Conservation (phyloP, 2,113 vertebrate species). For the Actenoides lindsayi region DNA sequence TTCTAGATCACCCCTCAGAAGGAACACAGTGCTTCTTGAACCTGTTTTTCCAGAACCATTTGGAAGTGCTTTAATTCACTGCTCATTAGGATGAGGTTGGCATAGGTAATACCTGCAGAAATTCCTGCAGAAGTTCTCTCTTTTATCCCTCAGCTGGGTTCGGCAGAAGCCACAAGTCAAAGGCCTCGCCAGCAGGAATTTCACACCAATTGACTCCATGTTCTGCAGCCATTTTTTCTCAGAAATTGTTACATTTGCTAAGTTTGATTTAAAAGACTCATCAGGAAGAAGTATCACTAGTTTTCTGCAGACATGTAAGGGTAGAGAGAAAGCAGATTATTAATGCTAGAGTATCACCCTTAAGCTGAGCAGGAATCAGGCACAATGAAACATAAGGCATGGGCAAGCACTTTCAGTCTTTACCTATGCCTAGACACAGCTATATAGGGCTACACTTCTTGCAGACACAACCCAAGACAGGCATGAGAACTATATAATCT, state of each 20-base stretch:
- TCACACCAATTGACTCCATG: background rate
- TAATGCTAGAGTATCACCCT: background rate
- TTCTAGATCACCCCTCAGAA: background rate
- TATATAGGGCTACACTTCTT: background rate
- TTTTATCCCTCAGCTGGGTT: background rate
- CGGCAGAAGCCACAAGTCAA: background rate
- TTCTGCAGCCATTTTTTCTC: background rate
- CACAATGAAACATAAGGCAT: background rate
- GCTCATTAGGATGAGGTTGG: background rate
- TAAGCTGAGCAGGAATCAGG: background rate
- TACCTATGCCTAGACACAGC: background rate
- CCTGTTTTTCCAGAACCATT: background rate
- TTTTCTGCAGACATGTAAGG: background rate
- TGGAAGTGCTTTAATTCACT: background rate
- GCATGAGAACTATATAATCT: background rate
- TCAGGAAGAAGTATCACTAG: fast-evolving
- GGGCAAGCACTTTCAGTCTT: background rate
- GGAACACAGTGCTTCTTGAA: background rate
- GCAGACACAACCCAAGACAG: background rate
- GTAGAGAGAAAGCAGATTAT: background rate
- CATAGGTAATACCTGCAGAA: background rate
- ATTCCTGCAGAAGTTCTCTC: background rate
- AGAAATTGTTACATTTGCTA: background rate
- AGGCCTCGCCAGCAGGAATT: background rate
- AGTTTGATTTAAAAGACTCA: background rate